Evolutionary conservation across 2,888 invertebrate genomes (phyloP).

Genomic region (Erebia aethiops): DNA sequence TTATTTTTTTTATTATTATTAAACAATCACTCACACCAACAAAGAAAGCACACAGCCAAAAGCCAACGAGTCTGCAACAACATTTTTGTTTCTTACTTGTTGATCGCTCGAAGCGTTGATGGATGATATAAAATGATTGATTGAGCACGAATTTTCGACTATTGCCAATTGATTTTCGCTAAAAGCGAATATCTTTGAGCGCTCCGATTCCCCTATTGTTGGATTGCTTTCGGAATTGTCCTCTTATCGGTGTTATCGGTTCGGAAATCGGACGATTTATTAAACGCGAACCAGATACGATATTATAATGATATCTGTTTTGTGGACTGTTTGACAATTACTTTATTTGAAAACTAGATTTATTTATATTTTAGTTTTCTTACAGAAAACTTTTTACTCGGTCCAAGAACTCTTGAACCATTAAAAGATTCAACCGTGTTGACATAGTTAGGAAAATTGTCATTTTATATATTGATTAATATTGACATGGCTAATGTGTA

Average conservation of each 20-base stretch:
- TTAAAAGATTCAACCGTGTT: too few species aligned
- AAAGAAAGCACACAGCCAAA: too few species aligned
- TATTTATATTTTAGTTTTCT: too few species aligned
- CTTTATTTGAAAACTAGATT: too few species aligned
- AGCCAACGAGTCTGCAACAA: conserved; percentile 56
- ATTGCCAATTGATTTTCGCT: conserved; percentile 37
- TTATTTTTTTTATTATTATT: too few species aligned
- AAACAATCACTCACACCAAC: too few species aligned
- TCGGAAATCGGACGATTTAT: conserved; percentile 3
- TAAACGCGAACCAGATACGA: neutral
- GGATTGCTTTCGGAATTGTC: conserved; percentile 27
- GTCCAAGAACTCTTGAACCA: too few species aligned
- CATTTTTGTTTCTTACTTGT: conserved; percentile 82
- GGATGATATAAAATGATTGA: conserved; percentile 78
- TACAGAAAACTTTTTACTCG: too few species aligned
- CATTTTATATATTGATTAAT: too few species aligned
- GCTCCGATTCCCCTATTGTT: conserved; percentile 8
- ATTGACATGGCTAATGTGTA: too few species aligned
- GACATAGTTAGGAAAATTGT: too few species aligned
- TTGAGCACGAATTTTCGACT: conserved; percentile 51
- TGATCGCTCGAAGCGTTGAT: conserved; percentile 68
- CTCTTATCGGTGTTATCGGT: conserved; percentile 8
- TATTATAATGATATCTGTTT: neutral
- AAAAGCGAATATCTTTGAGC: conserved; percentile 30
- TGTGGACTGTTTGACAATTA: neutral